Conservation (phyloP, 2,113 vertebrate genomes). For the human region DNA sequence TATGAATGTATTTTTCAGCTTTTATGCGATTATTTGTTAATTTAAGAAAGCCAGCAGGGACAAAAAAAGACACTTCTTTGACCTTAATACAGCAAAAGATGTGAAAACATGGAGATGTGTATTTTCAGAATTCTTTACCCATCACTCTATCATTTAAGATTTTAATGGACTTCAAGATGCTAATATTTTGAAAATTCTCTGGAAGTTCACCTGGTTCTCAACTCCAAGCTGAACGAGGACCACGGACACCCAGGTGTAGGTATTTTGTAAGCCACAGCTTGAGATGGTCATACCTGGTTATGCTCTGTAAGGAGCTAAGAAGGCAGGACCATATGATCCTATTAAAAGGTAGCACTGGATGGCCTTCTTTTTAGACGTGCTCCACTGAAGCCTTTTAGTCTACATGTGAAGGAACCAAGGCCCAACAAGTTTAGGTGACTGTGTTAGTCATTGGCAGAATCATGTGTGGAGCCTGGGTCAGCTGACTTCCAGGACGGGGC, state of each 20-base stretch:
- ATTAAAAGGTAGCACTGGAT: not conserved
- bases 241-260: not conserved
- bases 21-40: conserved; percentile 16
- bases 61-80: not conserved
- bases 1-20: conserved; percentile 38
- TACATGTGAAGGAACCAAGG: not conserved
- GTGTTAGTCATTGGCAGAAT: not conserved
- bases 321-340: not conserved
- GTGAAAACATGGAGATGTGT: not conserved
- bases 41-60: conserved; percentile 38
- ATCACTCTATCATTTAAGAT: not conserved
- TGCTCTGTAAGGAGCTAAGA: not conserved
- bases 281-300: fast-evolving
- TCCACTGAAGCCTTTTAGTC: not conserved
- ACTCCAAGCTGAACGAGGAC: not conserved
- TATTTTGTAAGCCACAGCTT: not conserved
- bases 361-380: not conserved
- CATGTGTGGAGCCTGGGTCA: not conserved
- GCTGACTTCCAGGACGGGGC: not conserved
- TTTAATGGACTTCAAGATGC: not conserved
- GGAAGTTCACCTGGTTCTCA: not conserved
- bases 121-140: not conserved
- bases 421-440: not conserved
- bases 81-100: not conserved
- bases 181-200: not conserved